Evolutionary conservation across 2,888 invertebrate genomes (phyloP), one percentile per base, ranked within the genome.

Genomic region (Apotomis capreana): DNA sequence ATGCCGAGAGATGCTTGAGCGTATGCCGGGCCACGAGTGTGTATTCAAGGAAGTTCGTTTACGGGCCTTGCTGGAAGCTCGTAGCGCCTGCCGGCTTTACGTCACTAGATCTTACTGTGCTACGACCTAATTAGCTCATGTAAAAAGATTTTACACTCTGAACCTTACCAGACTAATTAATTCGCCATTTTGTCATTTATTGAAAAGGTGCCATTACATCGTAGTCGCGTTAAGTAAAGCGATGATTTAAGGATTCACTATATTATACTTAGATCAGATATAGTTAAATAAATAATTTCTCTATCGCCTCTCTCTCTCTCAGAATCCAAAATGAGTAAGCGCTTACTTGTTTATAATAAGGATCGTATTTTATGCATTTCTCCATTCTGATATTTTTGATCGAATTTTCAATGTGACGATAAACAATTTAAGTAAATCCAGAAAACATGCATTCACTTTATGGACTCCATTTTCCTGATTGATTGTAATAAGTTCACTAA

Each of bases 121-220:
- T 77, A 75, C 81, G 80, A 81, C 84, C 84, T 80, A 83, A 84
- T 84, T 83, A 80, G 60, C 73, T 69, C 64, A 46, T 37, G 59
- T 65, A 61, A 69, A 58, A 71, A 64, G 57, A 68, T 63, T 58
- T 62, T 13, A 65, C 59, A 36, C 12, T 3, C 36, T 46, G 15
- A 44, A 9, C 1, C 9, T 3, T 46, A 60, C 8, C 8, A 63
- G 55, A 44, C 52, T 13, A 44, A 52, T 63, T 55, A 57, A 44
- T 40, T 57, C 26, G 55, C n/a, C 5, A 59, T 40, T 8, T 4
- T 44, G 26, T 26, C 44, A 65, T 12, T 12, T 55, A 15, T 46
- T 5, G 5, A 37, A 12, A 52, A 9, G 26, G 6, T 13, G 36
- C 5, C 12, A 12, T 55, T 55, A 46, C 37, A 46, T 6, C 8